Evolutionary conservation across 2,797 vertebrate genomes (phyloP).

Genomic region (Coendou prehensilis): DNA sequence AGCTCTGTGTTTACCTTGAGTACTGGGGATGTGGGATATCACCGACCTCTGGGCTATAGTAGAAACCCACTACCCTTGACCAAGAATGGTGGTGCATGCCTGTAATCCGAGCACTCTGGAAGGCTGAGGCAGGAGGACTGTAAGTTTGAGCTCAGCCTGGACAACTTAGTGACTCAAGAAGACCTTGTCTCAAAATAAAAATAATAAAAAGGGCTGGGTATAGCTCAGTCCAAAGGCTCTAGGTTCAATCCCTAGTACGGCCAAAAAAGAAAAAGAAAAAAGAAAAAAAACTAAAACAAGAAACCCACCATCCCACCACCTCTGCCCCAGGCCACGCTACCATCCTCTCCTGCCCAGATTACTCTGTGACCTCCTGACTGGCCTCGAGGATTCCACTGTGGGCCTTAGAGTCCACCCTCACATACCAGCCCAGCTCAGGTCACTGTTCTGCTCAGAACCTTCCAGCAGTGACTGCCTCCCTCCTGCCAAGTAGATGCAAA

Average conservation of each 20-base stretch:
- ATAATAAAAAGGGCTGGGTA: not conserved
- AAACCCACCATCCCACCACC: not conserved
- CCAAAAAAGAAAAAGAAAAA: not conserved
- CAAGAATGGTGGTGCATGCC: not conserved
- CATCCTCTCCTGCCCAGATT: not conserved
- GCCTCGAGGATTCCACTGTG: not conserved
- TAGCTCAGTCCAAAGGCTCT: not conserved
- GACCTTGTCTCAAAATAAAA: not conserved
- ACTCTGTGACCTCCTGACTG: not conserved
- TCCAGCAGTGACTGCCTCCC: not conserved
- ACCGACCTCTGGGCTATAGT: not conserved
- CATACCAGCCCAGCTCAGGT: not conserved
- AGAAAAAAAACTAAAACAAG: not conserved
- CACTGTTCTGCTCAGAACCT: conserved; percentile 4
- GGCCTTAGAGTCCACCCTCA: not conserved
- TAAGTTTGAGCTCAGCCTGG: not conserved
- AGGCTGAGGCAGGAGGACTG: not conserved
- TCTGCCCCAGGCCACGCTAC: not conserved
- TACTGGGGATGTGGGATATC: not conserved
- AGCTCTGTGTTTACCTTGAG: not conserved
- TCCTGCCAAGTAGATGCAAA: not conserved
- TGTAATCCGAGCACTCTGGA: not conserved
- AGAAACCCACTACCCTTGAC: not conserved
- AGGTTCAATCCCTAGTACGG: not conserved
- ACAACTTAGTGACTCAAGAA: not conserved